Base-by-base conservation (phyloP, 1,140 invertebrate species). In the Ephestia elutella region DNA sequence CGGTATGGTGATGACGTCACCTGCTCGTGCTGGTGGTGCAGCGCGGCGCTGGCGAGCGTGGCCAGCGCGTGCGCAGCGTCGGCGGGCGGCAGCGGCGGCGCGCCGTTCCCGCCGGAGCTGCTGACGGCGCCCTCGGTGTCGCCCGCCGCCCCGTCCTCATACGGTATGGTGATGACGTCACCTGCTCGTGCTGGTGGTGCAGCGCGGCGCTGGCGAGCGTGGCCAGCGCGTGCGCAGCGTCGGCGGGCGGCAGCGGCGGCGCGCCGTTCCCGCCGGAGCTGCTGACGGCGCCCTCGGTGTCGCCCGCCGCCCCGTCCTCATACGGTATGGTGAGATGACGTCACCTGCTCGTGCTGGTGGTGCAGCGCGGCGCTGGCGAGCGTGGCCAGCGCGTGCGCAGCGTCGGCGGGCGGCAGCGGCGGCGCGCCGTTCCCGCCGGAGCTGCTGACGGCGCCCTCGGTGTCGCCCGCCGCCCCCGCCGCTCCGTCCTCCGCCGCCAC, bases 171-270 rank as follows among this genome's bases (percentile, higher is more conserved):
- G 21, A 25, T 3, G 2, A 3, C 0, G 38, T n/a, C 50, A 84
- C 84, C 82, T 87, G 74, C 19, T 81, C 82, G 48, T 87, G 82
- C 15, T 86, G 84, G 56, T 88, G 81, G 64, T 88, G 79, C 25
- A 89, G 75, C 20, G 88, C 88, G n/a, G 88, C 88, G 61, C 80
- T 85, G 57, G 88, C 88, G 13, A 89, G 78, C n/a, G 88, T 89
- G 54, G 88, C 86, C 17, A 89, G 78, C 49, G 86, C 88, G 66
- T 89, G 86, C 55, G 85, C 84, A 8, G 85, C 86, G 69, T 88
- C 86, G 0, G 80, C 57, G 57, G 86, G 77, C 57, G 80, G 82
- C 65, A 85, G 72, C 48, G 82, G 74, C 35, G 79, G 70, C 54
- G 69, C 74, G 38, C 71, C 78, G 66, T 77, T 76, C 57, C 66